Evolutionary conservation across 2,797 vertebrate genomes (phyloP), one percentile per base, ranked within the genome.

Genomic region (Melanotaenia pygmaea): DNA sequence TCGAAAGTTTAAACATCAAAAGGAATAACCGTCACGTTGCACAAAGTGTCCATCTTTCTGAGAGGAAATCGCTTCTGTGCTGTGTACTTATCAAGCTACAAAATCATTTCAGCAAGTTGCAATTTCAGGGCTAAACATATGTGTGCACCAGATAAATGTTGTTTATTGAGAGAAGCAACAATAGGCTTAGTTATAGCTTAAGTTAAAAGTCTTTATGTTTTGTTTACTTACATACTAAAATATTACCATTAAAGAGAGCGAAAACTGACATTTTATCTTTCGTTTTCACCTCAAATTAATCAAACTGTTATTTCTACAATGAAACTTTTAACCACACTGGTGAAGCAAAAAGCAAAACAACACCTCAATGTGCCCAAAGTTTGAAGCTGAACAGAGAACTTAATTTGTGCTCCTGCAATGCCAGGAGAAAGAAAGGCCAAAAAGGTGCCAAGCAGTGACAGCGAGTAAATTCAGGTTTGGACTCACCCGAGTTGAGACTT

Each of bases 401-500:
- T 43, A 43, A 45, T 20, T 40, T 40, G 38, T 40, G 38, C 35
- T 37, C 4, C 40, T 18, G 40, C 43, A 45, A 18, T 20, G 16
- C 43, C 43, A 45, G 14, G 4, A 20, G 16, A 45, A 45, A 45
- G 6, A 20, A 20, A 45, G 6, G 18, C 6, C 16, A 7, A 45
- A 18, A 45, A 45, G 16, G 37, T 6, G 18, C 28, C n/a, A 26
- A 45, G 53, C 53, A 4, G 38, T 37, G 45, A 54, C 30, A 59
- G 47, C 16, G 51, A 67, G 18, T 69, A 13, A 37, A 13, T 74
- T 50, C 6, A 47, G 63, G 3, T 12, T 6, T 50, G 53, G 22
- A 90, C 91, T 95, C 94, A 99, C 98, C 98, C 76, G 96, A 97
- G 92, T 99, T 99, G 88, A 99, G 95, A 91, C 97, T 99, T 89